These are phyloP conservation scores for Falco rusticolus DNA, from an alignment of 2,797 vertebrate genomes.

Conservation along the genomic window DNA sequence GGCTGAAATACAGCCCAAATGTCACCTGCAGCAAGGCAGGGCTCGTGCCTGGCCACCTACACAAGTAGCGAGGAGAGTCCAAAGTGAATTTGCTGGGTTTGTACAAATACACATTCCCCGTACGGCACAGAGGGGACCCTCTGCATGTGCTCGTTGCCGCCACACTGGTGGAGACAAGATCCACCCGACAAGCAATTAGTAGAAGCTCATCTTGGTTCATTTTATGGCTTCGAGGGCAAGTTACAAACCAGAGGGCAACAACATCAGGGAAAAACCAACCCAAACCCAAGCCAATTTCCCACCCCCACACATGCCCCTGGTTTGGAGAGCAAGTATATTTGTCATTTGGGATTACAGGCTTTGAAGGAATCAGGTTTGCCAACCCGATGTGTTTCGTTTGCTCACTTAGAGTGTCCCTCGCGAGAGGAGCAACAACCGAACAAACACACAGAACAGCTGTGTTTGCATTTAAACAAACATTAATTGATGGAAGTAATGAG, in stretches of 20 bases:
- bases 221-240: neutral
- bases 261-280: neutral
- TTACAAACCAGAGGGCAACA: neutral
- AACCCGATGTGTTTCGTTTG: neutral
- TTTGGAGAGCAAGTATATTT: neutral
- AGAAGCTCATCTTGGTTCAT: neutral
- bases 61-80: neutral
- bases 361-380: neutral
- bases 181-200: neutral
- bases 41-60: neutral
- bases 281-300: neutral
- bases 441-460: constrained; percentile 20
- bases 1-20: neutral
- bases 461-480: constrained; percentile 64
- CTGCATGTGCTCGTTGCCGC: neutral
- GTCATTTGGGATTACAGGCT: neutral
- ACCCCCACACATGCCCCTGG: too few species aligned
- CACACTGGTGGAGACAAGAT: neutral
- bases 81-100: neutral
- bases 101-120: neutral
- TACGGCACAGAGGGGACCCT: neutral
- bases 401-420: neutral
- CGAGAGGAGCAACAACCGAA: neutral
- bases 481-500: constrained; percentile 49
- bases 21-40: fast-evolving